A percentile compares a stretch with the other conserved stretches of the same genome.
Evolutionary conservation across 1,140 invertebrate genomes (phyloP).

Genomic region (Tetramorium alpestre): DNA sequence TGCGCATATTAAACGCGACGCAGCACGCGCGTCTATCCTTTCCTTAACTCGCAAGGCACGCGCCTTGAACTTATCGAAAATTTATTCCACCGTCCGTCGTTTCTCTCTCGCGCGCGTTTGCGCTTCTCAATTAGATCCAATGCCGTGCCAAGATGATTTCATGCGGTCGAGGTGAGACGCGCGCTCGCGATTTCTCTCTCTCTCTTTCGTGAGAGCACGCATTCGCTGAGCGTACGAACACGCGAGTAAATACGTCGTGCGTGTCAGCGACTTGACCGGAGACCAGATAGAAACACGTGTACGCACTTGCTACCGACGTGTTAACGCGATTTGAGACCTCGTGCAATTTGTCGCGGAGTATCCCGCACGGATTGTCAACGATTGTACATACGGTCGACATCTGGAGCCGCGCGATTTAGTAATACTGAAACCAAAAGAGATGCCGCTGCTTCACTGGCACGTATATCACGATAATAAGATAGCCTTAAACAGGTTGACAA

Average conservation of each 20-base stretch:
- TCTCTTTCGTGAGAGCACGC: not conserved
- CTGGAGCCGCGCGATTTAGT: not conserved
- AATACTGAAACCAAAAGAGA: not conserved
- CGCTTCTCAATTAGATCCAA: slow-evolving; percentile 61
- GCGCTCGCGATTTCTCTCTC: not conserved
- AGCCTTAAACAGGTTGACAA: not conserved
- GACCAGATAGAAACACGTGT: slow-evolving; percentile 50
- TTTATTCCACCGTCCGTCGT: slow-evolving; percentile 60
- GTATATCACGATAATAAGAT: not conserved
- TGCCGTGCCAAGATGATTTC: slow-evolving; percentile 31
- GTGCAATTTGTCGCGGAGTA: slow-evolving; percentile 28
- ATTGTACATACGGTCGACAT: not conserved
- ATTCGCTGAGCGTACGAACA: not conserved
- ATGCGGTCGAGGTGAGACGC: not conserved
- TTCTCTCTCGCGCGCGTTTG: not conserved
- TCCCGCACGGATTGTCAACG: slow-evolving; percentile 6
- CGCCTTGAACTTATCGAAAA: slow-evolving; percentile 64
- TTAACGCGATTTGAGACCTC: slow-evolving; percentile 53
- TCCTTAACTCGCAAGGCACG: slow-evolving; percentile 11
- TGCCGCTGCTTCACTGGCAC: not conserved
- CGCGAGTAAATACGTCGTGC: slow-evolving; percentile 49
- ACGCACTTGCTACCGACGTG: slow-evolving; percentile 41
- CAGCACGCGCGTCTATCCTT: slow-evolving; percentile 39
- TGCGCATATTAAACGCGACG: slow-evolving; percentile 70
- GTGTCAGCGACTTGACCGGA: slow-evolving; percentile 33